Conservation (phyloP, 2,888 invertebrate genomes). For the Rosalia funebris region DNA sequence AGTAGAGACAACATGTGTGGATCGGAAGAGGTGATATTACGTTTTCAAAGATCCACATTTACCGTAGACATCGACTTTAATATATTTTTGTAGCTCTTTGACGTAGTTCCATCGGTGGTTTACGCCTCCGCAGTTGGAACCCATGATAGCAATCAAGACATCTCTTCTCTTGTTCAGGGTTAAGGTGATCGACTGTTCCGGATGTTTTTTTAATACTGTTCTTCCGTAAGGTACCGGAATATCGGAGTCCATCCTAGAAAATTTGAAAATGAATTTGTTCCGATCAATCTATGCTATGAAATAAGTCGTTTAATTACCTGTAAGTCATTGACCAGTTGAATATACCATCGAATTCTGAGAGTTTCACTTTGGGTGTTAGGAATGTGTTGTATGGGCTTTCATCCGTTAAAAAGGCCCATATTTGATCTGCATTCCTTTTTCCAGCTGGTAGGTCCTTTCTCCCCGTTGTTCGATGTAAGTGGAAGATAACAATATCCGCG, state of each 20-base stretch:
- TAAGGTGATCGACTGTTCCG: constrained; percentile 32
- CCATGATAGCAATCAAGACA: constrained; percentile 67
- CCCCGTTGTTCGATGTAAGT: constrained; percentile 66
- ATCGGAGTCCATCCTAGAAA: constrained; percentile 71
- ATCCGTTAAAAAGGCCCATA: constrained; percentile 78
- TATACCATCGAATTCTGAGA: constrained; percentile 67
- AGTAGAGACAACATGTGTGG: constrained; percentile 6
- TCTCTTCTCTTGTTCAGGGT: constrained; percentile 62
- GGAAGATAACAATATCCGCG: constrained; percentile 75
- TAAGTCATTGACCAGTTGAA: constrained; percentile 81
- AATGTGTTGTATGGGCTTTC: constrained; percentile 74
- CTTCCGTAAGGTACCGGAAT: constrained; percentile 76
- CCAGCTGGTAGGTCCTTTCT: constrained; percentile 67
- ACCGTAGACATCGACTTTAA: constrained; percentile 71
- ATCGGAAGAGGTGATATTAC: constrained; percentile 34
- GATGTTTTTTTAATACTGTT: constrained; percentile 59
- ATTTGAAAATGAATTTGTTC: no score
- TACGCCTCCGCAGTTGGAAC: constrained; percentile 69
- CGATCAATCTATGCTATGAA: no score
- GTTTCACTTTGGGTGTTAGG: constrained; percentile 58
- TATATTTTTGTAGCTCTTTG: constrained; percentile 68
- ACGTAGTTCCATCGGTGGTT: constrained; percentile 68
- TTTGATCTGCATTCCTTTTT: constrained; percentile 65
- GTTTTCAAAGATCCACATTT: constrained; percentile 64
- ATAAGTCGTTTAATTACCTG: no score